phyloP scores from a whole-genome alignment of 2,797 vertebrate genomes.

The Darevskia mixta region DNA sequence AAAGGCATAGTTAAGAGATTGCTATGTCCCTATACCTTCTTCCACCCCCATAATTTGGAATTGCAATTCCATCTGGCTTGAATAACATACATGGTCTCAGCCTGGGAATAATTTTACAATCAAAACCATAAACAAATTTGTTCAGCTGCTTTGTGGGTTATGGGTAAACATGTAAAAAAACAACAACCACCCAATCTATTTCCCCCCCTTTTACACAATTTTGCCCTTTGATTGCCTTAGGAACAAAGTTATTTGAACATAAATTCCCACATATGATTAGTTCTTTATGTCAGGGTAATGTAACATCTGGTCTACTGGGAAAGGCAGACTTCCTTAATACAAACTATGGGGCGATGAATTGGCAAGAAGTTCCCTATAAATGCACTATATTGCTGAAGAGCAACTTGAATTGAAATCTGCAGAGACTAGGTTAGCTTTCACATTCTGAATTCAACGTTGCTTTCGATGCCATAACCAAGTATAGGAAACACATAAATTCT shows the following conservation, averaged over 20 bases:
- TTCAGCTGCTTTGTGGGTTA: neutral
- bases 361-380: neutral
- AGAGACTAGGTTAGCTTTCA: neutral
- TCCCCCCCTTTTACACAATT: neutral
- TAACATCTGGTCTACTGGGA: neutral
- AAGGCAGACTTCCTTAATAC: neutral
- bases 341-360: neutral
- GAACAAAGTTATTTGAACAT: slow-evolving; percentile 27
- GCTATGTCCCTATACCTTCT: slow-evolving; percentile 4
- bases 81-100: slow-evolving; percentile 19
- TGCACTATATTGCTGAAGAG: neutral
- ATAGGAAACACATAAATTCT: neutral
- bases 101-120: slow-evolving; percentile 54
- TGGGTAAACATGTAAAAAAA: neutral
- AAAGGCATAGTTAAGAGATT: slow-evolving; percentile 11
- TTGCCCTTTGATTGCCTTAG: neutral
- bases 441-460: slow-evolving; percentile 26
- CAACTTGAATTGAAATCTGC: neutral
- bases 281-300: neutral
- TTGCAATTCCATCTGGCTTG: slow-evolving; percentile 28
- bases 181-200: neutral
- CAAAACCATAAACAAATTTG: neutral
- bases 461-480: neutral
- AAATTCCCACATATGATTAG: neutral
- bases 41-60: slow-evolving; percentile 14